These are phyloP conservation scores for Bufo gargarizans DNA, from an alignment of 2,113 vertebrate species.

Conservation along the genomic window DNA sequence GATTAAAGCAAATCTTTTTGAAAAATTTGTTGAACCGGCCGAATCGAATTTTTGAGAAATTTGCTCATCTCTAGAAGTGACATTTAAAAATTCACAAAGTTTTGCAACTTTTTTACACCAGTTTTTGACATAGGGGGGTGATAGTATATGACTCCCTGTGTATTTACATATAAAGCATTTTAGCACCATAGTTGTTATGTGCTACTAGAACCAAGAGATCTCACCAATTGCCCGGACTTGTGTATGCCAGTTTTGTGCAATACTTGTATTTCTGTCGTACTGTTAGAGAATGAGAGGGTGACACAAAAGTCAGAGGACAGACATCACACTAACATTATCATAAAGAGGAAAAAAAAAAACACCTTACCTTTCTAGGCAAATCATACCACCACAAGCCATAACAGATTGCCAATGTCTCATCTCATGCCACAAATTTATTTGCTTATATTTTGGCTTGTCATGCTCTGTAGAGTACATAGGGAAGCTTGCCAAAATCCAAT, in stretches of 20 bases:
- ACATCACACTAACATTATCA: background rate
- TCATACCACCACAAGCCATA: background rate
- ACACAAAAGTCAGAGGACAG: background rate
- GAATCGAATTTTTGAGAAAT: too few species aligned
- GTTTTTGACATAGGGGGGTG: too few species aligned
- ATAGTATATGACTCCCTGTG: too few species aligned
- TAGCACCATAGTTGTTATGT: background rate
- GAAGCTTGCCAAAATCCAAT: slow-evolving; percentile 10
- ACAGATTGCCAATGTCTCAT: slow-evolving; percentile 25
- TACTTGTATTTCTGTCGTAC: background rate
- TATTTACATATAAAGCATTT: too few species aligned
- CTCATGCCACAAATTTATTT: slow-evolving; percentile 20
- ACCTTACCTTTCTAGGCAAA: slow-evolving; percentile 13
- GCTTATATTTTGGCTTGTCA: background rate
- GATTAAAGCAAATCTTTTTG: too few species aligned
- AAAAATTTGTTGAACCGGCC: too few species aligned
- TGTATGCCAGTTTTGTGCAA: background rate
- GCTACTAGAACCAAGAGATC: background rate
- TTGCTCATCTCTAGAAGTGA: too few species aligned
- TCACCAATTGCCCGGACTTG: background rate
- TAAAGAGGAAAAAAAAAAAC: background rate
- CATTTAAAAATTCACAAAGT: too few species aligned
- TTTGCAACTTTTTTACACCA: too few species aligned
- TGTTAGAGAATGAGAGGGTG: background rate
- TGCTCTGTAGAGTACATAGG: background rate